Conservation (phyloP, 2,888 invertebrate genomes). For the Opisthograptis luteolata region DNA sequence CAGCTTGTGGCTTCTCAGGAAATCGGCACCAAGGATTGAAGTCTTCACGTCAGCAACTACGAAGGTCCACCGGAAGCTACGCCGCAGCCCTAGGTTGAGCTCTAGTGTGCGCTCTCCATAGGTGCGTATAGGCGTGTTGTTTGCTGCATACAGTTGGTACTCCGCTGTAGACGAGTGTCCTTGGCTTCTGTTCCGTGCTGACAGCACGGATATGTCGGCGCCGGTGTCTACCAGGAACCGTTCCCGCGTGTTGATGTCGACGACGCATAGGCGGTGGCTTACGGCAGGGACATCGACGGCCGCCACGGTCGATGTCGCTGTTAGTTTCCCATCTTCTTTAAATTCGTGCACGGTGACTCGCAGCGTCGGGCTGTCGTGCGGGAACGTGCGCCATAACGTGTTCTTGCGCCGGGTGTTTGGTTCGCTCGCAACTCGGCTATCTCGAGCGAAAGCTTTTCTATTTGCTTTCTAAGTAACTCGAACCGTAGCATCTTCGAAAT, state of each 20-base stretch:
- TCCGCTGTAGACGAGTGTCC: no score
- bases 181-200: not conserved
- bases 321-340: conserved; percentile 23
- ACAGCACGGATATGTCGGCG: no score
- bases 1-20: not conserved
- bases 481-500: not conserved
- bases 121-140: not conserved
- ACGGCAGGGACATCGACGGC: conserved; percentile 1
- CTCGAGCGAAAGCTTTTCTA: not conserved
- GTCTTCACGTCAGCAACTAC: not conserved
- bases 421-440: not conserved
- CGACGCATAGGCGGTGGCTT: conserved; percentile 18
- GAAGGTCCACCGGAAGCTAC: conserved; percentile 1
- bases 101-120: not conserved
- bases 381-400: not conserved
- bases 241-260: conserved; percentile 7
- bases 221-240: conserved; percentile 23
- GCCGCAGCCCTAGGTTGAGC: conserved; percentile 1
- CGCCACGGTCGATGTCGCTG: conserved; percentile 14
- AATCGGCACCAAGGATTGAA: conserved; percentile 2
- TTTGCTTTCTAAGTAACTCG: not conserved
- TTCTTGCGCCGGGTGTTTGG: not conserved
- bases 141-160: conserved; percentile 10
- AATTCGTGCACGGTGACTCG: conserved; percentile 15
- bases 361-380: conserved; percentile 6